Conservation (phyloP, 2,888 invertebrate genomes). For the Meandrusa payeni region DNA sequence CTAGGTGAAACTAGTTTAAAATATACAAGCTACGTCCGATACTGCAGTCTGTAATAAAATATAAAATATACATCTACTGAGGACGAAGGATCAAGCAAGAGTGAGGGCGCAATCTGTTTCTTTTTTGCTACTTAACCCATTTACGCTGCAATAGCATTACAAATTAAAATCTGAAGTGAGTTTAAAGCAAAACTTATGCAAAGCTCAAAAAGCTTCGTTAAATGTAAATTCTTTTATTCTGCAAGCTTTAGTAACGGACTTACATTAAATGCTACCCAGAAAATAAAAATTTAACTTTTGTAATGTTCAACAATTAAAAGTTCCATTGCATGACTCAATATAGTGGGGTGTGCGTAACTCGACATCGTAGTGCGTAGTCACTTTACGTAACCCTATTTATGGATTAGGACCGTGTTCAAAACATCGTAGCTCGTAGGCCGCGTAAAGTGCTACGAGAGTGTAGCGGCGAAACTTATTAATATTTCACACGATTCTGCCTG, state of each 20-base stretch:
- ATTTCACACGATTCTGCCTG: constrained; percentile 37
- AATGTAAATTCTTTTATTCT: constrained; percentile 9
- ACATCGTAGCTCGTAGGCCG: constrained; percentile 7
- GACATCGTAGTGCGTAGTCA: not conserved
- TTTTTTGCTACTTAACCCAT: constrained; percentile 19
- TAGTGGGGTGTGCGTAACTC: too few relatives aligned
- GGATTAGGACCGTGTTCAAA: constrained; percentile 9
- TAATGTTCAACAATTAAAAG: too few relatives aligned
- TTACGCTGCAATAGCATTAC: constrained; percentile 17
- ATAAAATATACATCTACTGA: too few relatives aligned
- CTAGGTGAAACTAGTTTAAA: too few relatives aligned
- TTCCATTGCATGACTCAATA: too few relatives aligned
- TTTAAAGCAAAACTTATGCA: constrained; percentile 6
- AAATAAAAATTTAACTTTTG: too few relatives aligned
- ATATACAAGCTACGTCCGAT: too few relatives aligned
- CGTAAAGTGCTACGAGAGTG: constrained; percentile 13
- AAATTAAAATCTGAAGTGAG: constrained; percentile 15
- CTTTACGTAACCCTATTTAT: constrained; percentile 10
- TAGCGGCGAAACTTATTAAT: constrained; percentile 39
- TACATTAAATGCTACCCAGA: too few relatives aligned
- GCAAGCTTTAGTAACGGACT: not conserved
- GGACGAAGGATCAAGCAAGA: not conserved
- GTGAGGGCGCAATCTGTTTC: constrained; percentile 1
- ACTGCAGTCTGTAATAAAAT: too few relatives aligned
- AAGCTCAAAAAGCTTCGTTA: constrained; percentile 6